These are phyloP conservation scores for Zhuqinia jingwanae DNA, from an alignment of 2,888 invertebrate genomes.

Conservation along the genomic window DNA sequence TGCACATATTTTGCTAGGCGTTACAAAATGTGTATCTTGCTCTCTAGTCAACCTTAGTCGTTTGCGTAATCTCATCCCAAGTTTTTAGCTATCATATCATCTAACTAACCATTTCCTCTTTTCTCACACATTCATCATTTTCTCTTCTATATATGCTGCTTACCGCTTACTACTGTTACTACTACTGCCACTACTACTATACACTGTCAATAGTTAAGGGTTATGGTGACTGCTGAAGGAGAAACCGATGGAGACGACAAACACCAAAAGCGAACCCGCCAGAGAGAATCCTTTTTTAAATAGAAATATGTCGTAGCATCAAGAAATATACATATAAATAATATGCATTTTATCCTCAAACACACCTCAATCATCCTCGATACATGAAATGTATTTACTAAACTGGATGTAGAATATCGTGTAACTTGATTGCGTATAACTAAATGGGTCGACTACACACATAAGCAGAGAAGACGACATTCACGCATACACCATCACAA, in stretches of 20 bases:
- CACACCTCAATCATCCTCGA: not conserved
- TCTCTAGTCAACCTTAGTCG: not conserved
- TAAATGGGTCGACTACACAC: constrained; percentile 5
- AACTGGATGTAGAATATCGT: constrained; percentile 29
- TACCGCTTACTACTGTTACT: too few species aligned
- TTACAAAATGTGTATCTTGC: not conserved
- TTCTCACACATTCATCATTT: constrained; percentile 59
- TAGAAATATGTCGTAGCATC: too few species aligned
- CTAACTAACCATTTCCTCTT: constrained; percentile 25
- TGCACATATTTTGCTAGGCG: not conserved
- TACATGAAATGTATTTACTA: constrained; percentile 30
- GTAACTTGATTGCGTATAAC: constrained; percentile 22
- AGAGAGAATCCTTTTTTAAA: not conserved
- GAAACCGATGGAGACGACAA: constrained; percentile 17
- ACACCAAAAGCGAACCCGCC: constrained; percentile 3
- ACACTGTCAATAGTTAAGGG: not conserved
- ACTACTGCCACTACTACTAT: too few species aligned
- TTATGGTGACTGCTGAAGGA: too few species aligned
- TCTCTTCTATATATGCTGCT: too few species aligned
- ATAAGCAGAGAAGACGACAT: too few species aligned
- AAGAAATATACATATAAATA: too few species aligned
- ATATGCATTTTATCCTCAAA: not conserved
- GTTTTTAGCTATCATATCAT: constrained; percentile 34
- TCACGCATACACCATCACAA: too few species aligned
- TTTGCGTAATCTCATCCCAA: constrained; percentile 1